Evolutionary conservation across 2,888 invertebrate species (phyloP).

Genomic region (Proisotoma minuta): DNA sequence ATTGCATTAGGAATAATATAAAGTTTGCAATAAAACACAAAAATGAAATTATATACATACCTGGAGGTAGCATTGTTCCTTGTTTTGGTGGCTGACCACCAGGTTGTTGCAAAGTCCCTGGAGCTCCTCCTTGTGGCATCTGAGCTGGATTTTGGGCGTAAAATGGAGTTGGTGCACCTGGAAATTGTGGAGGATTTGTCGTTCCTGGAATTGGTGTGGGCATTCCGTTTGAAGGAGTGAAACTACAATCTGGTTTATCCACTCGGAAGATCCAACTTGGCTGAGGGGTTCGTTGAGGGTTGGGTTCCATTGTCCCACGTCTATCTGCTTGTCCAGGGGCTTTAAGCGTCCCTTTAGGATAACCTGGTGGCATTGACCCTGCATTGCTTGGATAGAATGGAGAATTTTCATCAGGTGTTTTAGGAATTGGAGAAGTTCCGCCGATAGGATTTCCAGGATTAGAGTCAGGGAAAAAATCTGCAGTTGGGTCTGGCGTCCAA

Average conservation of each 20-base stretch:
- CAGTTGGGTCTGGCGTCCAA: not conserved
- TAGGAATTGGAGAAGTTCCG: not conserved
- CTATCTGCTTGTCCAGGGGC: not conserved
- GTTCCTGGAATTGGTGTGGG: not conserved
- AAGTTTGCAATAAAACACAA: no score
- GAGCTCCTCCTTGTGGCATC: not conserved
- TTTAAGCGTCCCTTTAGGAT: not conserved
- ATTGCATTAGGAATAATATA: no score
- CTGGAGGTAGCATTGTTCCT: not conserved
- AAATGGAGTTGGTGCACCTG: not conserved
- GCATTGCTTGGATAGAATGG: slow-evolving; percentile 2
- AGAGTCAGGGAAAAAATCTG: not conserved
- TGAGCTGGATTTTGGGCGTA: not conserved
- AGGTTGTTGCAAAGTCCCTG: not conserved
- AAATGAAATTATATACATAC: no score
- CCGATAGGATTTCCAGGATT: not conserved
- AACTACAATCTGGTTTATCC: not conserved
- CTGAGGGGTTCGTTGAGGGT: not conserved
- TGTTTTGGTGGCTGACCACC: not conserved
- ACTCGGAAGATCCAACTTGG: not conserved
- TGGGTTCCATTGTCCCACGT: not conserved
- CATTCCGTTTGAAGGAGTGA: not conserved
- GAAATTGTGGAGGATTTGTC: not conserved
- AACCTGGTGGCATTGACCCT: not conserved
- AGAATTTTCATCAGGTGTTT: not conserved